These are phyloP conservation scores for Andrena cerasifolii DNA, from an alignment of 1,140 invertebrate genomes.

Conservation along the genomic window DNA sequence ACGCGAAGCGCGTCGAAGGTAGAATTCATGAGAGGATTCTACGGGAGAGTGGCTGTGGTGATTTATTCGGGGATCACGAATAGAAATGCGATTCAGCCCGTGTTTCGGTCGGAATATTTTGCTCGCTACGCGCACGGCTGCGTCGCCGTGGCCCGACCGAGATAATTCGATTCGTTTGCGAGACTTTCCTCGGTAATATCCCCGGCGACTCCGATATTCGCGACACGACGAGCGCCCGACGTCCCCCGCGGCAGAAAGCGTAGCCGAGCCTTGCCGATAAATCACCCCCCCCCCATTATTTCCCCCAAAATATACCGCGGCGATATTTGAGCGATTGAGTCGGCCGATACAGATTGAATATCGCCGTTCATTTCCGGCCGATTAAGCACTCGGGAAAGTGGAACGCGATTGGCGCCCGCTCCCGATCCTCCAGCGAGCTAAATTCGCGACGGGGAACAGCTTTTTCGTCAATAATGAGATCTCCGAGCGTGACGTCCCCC, in stretches of 20 bases:
- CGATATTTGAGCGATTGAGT: constrained; percentile 10
- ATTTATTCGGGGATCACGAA: too few species aligned
- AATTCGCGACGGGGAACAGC: constrained; percentile 17
- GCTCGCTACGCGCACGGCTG: too few species aligned
- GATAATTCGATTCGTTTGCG: too few species aligned
- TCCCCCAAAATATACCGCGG: constrained; percentile 16
- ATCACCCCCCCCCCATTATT: neutral
- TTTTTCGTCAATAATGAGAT: constrained; percentile 34
- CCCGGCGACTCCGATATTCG: too few species aligned
- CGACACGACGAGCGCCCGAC: too few species aligned
- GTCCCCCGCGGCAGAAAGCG: neutral
- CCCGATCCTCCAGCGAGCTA: constrained; percentile 2
- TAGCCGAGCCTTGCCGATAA: neutral
- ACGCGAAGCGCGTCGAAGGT: too few species aligned
- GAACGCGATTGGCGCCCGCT: constrained; percentile 32
- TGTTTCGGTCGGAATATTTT: too few species aligned
- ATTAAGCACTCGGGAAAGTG: constrained; percentile 46
- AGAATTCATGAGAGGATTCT: too few species aligned
- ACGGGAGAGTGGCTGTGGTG: too few species aligned
- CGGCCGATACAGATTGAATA: constrained; percentile 42
- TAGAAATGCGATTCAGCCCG: too few species aligned
- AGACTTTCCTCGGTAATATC: too few species aligned
- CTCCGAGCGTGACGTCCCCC: constrained; percentile 3
- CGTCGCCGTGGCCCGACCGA: too few species aligned
- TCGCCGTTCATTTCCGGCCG: constrained; percentile 43